These are phyloP conservation scores for Burhinus bistriatus DNA, from an alignment of 2,113 vertebrate species.

Conservation along the genomic window DNA sequence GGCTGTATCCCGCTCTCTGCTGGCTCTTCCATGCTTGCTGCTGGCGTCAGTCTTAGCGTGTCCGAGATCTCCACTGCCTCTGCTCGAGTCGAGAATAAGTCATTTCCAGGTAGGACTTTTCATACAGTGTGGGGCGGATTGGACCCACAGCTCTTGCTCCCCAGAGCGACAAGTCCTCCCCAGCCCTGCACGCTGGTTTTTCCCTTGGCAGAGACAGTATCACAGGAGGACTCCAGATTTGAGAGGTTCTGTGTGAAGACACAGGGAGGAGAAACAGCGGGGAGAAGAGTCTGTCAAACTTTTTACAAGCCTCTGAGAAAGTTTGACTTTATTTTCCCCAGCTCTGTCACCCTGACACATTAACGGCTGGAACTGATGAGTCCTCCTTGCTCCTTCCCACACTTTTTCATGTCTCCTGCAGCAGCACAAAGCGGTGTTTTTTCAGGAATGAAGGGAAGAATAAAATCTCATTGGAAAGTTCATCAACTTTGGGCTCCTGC, in stretches of 20 bases:
- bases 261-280: rapidly evolving
- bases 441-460: slow-evolving; percentile 40
- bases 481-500: slow-evolving; percentile 70
- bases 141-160: not conserved
- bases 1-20: rapidly evolving
- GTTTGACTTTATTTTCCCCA: not conserved
- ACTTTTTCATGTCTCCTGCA: slow-evolving; percentile 5
- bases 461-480: slow-evolving; percentile 72
- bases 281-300: not conserved
- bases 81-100: rapidly evolving
- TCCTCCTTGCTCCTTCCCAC: slow-evolving; percentile 7
- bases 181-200: rapidly evolving
- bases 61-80: rapidly evolving
- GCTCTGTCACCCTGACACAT: not conserved
- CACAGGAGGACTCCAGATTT: not conserved
- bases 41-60: rapidly evolving
- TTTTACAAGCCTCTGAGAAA: not conserved
- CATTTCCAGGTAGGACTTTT: not conserved
- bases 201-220: not conserved
- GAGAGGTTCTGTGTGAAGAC: rapidly evolving
- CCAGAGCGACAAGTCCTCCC: not conserved
- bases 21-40: rapidly evolving
- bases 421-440: not conserved
- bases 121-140: rapidly evolving
- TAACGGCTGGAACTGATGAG: not conserved